These are phyloP conservation scores for Gastrophysa polygoni DNA, from an alignment of 2,888 invertebrate genomes.

Conservation along the genomic window DNA sequence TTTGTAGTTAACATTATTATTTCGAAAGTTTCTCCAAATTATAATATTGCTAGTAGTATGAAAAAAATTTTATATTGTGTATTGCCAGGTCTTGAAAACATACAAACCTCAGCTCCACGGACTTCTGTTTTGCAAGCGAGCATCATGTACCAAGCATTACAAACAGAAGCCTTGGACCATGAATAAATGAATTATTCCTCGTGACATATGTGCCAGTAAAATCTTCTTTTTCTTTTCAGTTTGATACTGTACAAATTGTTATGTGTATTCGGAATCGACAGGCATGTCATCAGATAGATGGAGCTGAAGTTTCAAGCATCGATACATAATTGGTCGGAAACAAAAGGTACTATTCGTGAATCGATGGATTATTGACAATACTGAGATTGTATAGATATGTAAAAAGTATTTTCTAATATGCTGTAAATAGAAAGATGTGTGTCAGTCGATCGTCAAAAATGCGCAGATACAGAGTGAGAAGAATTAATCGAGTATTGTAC, in stretches of 20 bases:
- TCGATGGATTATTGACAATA: constrained; percentile 36
- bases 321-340: constrained; percentile 8
- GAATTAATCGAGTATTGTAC: too few species aligned
- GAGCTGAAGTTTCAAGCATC: constrained; percentile 8
- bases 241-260: constrained; percentile 17
- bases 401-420: constrained; percentile 3
- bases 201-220: background rate
- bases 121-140: too few species aligned
- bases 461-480: background rate
- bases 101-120: too few species aligned
- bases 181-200: too few species aligned
- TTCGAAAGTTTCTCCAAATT: too few species aligned
- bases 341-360: constrained; percentile 20
- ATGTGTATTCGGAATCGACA: constrained; percentile 1
- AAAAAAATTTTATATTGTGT: too few species aligned
- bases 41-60: too few species aligned
- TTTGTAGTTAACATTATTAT: too few species aligned
- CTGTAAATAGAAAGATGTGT: background rate
- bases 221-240: constrained; percentile 3
- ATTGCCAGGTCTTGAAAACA: too few species aligned
- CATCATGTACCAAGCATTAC: too few species aligned
- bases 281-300: background rate
- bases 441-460: background rate
- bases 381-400: constrained; percentile 25
- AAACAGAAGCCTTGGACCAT: too few species aligned